Base-by-base conservation (phyloP, 2,888 invertebrate species). In the Clivina fossor region DNA sequence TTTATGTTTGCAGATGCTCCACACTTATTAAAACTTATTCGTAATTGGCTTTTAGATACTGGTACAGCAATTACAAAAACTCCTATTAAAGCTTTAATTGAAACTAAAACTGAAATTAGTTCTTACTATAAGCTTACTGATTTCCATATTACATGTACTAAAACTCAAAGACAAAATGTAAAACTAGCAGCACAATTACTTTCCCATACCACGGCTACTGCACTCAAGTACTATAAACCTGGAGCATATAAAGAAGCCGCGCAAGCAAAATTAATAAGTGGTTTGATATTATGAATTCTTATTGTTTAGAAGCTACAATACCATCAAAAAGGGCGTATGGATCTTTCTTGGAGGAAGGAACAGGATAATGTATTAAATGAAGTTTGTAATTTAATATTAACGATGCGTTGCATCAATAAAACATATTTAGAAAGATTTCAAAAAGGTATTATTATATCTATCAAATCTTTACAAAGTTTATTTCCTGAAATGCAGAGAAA, bases 1-100 rank as follows among this genome's bases (percentile, higher is more conserved):
- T 61, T 60, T 47, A 47, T 60, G n/a, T 65, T 64, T 48, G 60
- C 60, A 2, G 64, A 63, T 57, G 61, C 51, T 19, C 62, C 64
- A 7, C 62, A 60, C 49, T 26, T 64, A 1, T 22, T 64, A 5
- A 62, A 64, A 56, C 40, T 62, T 5, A 38, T 62, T 1, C 56
- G 63, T 37, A 63, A 64, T 38, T 62, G 63, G 61, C 46, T 65
- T 18, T 9, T 64, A 5, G 61, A 65, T 37, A 57, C 51, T 5
- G 24, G 35, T 20, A 44, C 9, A 22, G 8, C 50, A 7, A 37
- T 55, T 7, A 58, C 18, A 11, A 44, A 16, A 49, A 15, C 30
- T 26, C 16, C 30, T 1, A 43, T 28, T 43, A 43, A 28, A 28
- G 16, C 15, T 24, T 15, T 57, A 22, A 20, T 43, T 26, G 9